Conservation (phyloP, 2,888 invertebrate species). For the Synergus japonicus region DNA sequence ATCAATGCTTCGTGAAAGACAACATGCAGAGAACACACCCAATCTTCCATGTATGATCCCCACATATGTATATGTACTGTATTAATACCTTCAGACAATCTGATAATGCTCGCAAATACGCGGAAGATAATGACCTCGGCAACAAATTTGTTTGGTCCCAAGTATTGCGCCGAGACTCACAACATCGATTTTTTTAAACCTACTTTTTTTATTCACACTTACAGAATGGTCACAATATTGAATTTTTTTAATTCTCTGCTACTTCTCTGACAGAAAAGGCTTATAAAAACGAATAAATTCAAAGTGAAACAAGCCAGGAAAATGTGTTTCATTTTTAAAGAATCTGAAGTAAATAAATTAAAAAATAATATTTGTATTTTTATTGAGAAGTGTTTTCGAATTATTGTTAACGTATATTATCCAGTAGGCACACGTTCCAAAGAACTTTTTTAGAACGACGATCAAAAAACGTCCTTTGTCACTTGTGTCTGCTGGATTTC, state of each 20-base stretch:
- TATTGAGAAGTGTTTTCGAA: too few species aligned
- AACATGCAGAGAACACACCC: constrained; percentile 36
- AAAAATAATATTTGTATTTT: too few species aligned
- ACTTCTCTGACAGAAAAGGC: neutral
- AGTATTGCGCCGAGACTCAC: neutral
- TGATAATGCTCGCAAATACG: constrained; percentile 17
- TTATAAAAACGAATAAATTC: neutral
- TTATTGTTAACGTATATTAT: too few species aligned
- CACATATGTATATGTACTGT: neutral
- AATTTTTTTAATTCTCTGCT: too few species aligned
- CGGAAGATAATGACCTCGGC: constrained; percentile 31
- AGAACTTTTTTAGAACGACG: too few species aligned
- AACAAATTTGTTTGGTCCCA: constrained; percentile 23
- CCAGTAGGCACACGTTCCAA: too few species aligned
- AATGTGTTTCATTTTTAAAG: too few species aligned
- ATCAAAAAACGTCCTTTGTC: too few species aligned
- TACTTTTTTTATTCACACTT: neutral
- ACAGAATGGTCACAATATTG: too few species aligned
- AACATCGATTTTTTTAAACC: too few species aligned
- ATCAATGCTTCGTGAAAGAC: constrained; percentile 33
- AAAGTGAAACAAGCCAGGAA: neutral
- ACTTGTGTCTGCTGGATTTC: too few species aligned
- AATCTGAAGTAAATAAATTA: too few species aligned
- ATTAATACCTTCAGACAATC: constrained; percentile 27
- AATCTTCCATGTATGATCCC: constrained; percentile 4